Percentiles rank a stretch among this genome's conserved stretches.
phyloP scores from a whole-genome alignment of 2,797 vertebrate genomes.

The Botia almorhae region DNA sequence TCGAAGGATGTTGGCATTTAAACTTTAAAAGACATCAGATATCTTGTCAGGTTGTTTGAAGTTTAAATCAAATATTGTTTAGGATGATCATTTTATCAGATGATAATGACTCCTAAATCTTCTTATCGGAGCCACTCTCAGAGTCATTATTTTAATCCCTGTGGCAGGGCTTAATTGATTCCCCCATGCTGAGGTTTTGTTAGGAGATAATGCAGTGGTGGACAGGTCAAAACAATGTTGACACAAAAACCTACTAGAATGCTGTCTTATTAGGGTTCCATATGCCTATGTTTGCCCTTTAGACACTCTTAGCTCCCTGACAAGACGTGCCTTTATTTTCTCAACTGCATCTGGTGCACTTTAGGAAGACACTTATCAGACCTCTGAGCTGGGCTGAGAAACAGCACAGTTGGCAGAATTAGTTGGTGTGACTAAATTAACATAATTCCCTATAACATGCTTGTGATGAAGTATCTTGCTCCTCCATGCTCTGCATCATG shows the following conservation, averaged over 20 bases:
- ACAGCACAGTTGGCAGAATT: too few relatives aligned
- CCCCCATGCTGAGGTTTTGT: slow-evolving; percentile 69
- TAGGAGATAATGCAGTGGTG: slow-evolving; percentile 77
- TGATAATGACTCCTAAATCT: slow-evolving; percentile 78
- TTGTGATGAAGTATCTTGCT: not conserved
- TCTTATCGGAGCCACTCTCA: slow-evolving; percentile 79
- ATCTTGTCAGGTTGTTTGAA: slow-evolving; percentile 76
- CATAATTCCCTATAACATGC: not conserved
- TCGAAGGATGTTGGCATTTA: slow-evolving; percentile 76
- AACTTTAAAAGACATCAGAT: slow-evolving; percentile 73
- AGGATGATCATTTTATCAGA: slow-evolving; percentile 86
- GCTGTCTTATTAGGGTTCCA: slow-evolving; percentile 58
- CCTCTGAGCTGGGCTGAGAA: too few relatives aligned
- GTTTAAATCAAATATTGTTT: slow-evolving; percentile 75
- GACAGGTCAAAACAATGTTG: slow-evolving; percentile 73
- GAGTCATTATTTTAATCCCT: slow-evolving; percentile 79
- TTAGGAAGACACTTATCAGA: not conserved
- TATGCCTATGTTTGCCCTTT: slow-evolving; percentile 63
- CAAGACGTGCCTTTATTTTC: not conserved
- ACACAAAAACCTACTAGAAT: slow-evolving; percentile 68
- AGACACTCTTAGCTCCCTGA: slow-evolving; percentile 5
- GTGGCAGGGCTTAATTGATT: slow-evolving; percentile 81
- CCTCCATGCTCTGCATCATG: not conserved
- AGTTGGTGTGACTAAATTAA: not conserved
- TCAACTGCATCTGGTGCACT: not conserved